Base-by-base conservation (phyloP, 2,888 invertebrate species). In the Stenoptilia bipunctidactyla region DNA sequence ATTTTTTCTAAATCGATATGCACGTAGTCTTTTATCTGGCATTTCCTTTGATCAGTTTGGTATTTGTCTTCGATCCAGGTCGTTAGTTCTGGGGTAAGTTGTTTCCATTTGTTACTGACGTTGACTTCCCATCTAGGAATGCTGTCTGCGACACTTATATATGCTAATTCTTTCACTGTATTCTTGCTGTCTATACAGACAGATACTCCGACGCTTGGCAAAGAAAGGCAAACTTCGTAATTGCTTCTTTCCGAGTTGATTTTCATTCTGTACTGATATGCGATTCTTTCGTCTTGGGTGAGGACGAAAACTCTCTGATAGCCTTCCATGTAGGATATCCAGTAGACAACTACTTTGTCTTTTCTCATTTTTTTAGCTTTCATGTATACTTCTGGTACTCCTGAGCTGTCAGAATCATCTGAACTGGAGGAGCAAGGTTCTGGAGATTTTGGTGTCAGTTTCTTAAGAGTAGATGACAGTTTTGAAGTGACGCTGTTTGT, bases 31-130 rank as follows among this genome's bases (percentile, higher is more conserved):
- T 92, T 92, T 35, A 93, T 67, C 50, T 91, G 90, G 38, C 92
- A 92, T 55, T 88, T 89, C 53, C 88, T 88, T 49, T 88, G 87
- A 10, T 90, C 89, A 15, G 86, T 85, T 52, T 85, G 85, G 74
- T 90, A 93, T 56, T 92, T 91, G 48, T 93, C 92, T 63, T 94
- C 94, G 36, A 93, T 82, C 93, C 93, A 93, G 0, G 92, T 88
- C 2, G 91, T 90, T 14, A 94, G 62, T 54, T 93, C 93, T 20
- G 92, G 76, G 0, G 91, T 90, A 1, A 93, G 68, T 25, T 89
- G 87, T 61, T 92, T 93, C 93, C 93, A 93, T 56, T 89, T 89
- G 51, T 90, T 89, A 13, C 90, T 91, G 0, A 93, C 90, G 53
- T 90, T 90, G 1, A 93, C 90, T 65, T 93, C 92, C 94, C 94